A percentile compares a stretch with the other conserved stretches of the same genome.
Evolutionary conservation across 2,797 vertebrate species (phyloP).

Genomic region (Setipinna tenuifilis): DNA sequence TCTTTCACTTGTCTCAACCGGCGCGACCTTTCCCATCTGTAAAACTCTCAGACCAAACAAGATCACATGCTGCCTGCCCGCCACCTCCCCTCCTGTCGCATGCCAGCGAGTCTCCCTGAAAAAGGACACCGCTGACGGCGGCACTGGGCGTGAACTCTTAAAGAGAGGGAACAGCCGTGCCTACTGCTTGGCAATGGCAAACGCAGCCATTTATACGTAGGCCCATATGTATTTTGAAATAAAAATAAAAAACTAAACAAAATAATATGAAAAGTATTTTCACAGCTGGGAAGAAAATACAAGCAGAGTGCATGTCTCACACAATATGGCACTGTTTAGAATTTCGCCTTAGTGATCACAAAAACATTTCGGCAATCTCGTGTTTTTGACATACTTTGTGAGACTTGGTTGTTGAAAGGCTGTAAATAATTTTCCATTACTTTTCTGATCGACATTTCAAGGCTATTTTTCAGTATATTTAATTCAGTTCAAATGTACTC

Average conservation of each 20-base stretch:
- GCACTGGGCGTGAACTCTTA: neutral
- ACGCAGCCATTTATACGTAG: neutral
- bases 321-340: neutral
- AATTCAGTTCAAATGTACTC: neutral
- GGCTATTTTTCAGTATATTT: neutral
- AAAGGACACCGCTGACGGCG: neutral
- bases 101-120: neutral
- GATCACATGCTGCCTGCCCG: conserved; percentile 6
- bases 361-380: neutral
- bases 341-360: neutral
- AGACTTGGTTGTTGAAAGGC: neutral
- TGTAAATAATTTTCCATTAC: neutral
- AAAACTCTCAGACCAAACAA: conserved; percentile 18
- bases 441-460: neutral
- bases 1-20: neutral
- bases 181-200: neutral
- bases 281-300: neutral
- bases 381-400: no score
- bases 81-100: conserved; percentile 2
- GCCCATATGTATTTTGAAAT: neutral
- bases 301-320: neutral
- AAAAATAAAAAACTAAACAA: neutral
- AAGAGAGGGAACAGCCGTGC: neutral
- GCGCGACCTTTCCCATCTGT: conserved; percentile 11
- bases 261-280: neutral